Evolutionary conservation across 2,888 invertebrate genomes (phyloP), one percentile per base, ranked within the genome.

Genomic region (Seira musarum): DNA sequence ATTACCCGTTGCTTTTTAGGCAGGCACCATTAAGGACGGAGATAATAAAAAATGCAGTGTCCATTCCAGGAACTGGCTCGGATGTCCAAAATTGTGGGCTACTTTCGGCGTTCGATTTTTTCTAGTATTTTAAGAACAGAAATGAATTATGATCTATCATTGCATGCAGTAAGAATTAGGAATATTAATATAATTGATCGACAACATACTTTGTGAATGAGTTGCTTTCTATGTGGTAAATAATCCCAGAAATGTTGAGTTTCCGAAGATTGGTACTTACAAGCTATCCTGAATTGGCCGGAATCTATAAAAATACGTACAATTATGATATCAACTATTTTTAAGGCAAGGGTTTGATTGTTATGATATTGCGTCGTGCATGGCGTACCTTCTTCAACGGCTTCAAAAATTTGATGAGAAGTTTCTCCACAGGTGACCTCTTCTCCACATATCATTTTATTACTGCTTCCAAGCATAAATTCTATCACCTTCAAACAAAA

Each of bases 181-280:
- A 2, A 66, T 66, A 17, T 6, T n/a, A n/a, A n/a, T n/a, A n/a
- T n/a, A n/a, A n/a, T n/a, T n/a, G n/a, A n/a, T n/a, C n/a, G n/a
- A n/a, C n/a, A n/a, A n/a, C n/a, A n/a, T 73, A 70, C 77, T 40
- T 77, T 77, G 21, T 77, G 77, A 40, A 77, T 77, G 19, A 77
- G 71, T 25, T 70, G 70, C 17, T 77, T 77, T 66, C 77, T 49
- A 21, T 77, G 77, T 0, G 77, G 77, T 15, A 77, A 17, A 49
- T 65, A 77, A 15, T 77, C 77, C 77, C 77, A 77, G 30, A 77
- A 77, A 40, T 77, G 77, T 46, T 77, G 77, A n/a, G 24, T 15
- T 8, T 77, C 77, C 3, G 77, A 35, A n/a, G 70, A 70, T 22
- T 77, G 77, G n/a, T 77, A 77, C 64, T 19, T 70, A 21, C 77